Evolutionary conservation across 2,113 vertebrate species (phyloP).

Genomic region (Gymnarchus niloticus): DNA sequence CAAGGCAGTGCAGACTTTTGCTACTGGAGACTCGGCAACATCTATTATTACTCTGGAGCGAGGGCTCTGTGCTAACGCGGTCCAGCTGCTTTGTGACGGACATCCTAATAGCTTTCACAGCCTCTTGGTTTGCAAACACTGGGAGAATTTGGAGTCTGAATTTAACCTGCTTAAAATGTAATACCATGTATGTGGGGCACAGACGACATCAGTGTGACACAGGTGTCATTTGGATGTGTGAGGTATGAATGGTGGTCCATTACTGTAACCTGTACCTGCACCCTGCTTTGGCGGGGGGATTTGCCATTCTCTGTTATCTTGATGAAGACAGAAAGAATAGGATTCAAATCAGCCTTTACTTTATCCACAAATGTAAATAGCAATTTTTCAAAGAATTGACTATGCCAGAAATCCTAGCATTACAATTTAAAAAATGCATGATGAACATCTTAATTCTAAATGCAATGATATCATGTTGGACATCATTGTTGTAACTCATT

Average conservation of each 20-base stretch:
- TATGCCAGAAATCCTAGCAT: background rate
- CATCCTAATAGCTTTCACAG: background rate
- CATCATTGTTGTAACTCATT: background rate
- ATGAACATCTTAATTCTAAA: background rate
- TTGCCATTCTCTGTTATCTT: background rate
- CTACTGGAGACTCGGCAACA: background rate
- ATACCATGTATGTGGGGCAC: background rate
- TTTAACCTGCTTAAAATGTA: background rate
- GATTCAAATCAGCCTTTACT: background rate
- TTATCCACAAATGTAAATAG: background rate
- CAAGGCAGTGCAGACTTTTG: background rate
- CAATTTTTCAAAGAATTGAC: background rate
- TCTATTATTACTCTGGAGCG: constrained; percentile 7
- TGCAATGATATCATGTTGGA: background rate
- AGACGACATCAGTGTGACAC: background rate
- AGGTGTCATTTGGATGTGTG: background rate
- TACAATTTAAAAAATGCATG: background rate
- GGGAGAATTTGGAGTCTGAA: constrained; percentile 8
- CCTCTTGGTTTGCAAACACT: constrained; percentile 12
- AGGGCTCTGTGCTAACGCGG: background rate
- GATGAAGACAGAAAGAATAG: background rate
- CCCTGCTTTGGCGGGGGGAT: background rate
- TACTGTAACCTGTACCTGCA: background rate
- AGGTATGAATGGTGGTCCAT: background rate
- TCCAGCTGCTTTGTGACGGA: background rate